phyloP scores from a whole-genome alignment of 2,888 invertebrate species.

The Himalopsyche tibetana region DNA sequence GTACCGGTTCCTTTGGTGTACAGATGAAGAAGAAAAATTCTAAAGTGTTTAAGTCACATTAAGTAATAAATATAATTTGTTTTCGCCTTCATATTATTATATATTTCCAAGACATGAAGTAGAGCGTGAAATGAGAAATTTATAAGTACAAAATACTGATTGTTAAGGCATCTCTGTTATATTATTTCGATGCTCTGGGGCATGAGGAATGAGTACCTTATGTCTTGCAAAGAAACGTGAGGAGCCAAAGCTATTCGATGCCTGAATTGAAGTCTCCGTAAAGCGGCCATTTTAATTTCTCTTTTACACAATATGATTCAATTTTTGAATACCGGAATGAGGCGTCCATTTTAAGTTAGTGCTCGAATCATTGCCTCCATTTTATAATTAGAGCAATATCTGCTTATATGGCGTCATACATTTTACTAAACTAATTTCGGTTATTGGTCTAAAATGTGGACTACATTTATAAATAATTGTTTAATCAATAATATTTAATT shows the following conservation, averaged over 20 bases:
- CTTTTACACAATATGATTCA: constrained; percentile 30
- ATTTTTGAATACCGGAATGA: constrained; percentile 18
- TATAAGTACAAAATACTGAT: constrained; percentile 49
- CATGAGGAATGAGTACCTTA: constrained; percentile 19
- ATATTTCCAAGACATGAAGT: constrained; percentile 56
- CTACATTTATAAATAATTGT: too few relatives aligned
- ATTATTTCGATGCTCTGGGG: constrained; percentile 27
- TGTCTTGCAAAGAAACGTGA: constrained; percentile 42
- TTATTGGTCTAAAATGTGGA: too few relatives aligned
- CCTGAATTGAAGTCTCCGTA: constrained; percentile 7
- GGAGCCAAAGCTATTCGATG: constrained; percentile 14
- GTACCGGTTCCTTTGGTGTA: constrained; percentile 36
- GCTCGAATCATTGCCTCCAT: constrained; percentile 1
- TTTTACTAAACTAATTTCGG: too few relatives aligned
- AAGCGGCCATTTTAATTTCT: constrained; percentile 17
- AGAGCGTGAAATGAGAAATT: constrained; percentile 65
- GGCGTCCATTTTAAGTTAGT: background rate
- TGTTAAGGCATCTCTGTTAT: constrained; percentile 51
- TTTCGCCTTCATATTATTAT: constrained; percentile 59
- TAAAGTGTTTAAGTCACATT: constrained; percentile 61
- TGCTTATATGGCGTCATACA: too few relatives aligned
- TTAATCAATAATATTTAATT: too few relatives aligned
- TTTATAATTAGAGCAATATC: background rate
- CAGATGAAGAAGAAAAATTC: constrained; percentile 16
- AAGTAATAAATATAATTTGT: constrained; percentile 65